phyloP scores from a whole-genome alignment of 2,797 vertebrate species.

The Carapus acus region DNA sequence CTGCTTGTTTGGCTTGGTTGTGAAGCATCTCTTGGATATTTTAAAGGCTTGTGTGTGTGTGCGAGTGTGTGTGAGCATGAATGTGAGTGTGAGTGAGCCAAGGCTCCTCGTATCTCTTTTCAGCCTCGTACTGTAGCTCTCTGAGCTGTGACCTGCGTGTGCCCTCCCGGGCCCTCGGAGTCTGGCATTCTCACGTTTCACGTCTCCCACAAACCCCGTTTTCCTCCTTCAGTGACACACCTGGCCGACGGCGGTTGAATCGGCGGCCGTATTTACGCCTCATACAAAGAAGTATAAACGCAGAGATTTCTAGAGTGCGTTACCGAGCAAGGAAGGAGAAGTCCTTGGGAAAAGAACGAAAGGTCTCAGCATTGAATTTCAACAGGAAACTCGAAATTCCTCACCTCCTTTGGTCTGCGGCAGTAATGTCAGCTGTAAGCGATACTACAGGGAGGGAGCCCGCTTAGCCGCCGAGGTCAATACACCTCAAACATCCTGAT shows the following conservation, averaged over 20 bases:
- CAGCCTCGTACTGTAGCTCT: background rate
- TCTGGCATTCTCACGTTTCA: slow-evolving; percentile 36
- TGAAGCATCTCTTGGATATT: slow-evolving; percentile 36
- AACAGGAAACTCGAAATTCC: slow-evolving; percentile 68
- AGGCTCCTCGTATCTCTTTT: slow-evolving; percentile 9
- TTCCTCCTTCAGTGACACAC: slow-evolving; percentile 20
- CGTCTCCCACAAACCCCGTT: slow-evolving; percentile 24
- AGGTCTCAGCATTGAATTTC: slow-evolving; percentile 61
- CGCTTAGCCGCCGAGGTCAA: slow-evolving; percentile 12
- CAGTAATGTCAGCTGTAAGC: slow-evolving; percentile 27
- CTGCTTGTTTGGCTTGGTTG: slow-evolving; percentile 38
- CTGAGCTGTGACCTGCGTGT: slow-evolving; percentile 17
- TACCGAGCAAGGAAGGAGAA: slow-evolving; percentile 5
- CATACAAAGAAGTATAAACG: too few relatives aligned
- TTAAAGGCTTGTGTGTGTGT: slow-evolving; percentile 4
- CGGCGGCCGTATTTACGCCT: slow-evolving; percentile 3
- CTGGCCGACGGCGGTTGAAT: slow-evolving; percentile 27
- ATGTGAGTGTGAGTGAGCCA: slow-evolving; percentile 10
- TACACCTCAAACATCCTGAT: slow-evolving; percentile 12
- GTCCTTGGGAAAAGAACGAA: slow-evolving; percentile 31
- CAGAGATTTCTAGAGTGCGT: slow-evolving; percentile 6
- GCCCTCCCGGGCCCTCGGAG: slow-evolving; percentile 26
- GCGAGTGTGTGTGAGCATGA: background rate
- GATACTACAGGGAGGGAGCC: slow-evolving; percentile 12
- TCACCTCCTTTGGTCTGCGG: slow-evolving; percentile 47